Evolutionary conservation across 2,797 vertebrate species (phyloP).

Genomic region (Muraenolepis orangiensis): DNA sequence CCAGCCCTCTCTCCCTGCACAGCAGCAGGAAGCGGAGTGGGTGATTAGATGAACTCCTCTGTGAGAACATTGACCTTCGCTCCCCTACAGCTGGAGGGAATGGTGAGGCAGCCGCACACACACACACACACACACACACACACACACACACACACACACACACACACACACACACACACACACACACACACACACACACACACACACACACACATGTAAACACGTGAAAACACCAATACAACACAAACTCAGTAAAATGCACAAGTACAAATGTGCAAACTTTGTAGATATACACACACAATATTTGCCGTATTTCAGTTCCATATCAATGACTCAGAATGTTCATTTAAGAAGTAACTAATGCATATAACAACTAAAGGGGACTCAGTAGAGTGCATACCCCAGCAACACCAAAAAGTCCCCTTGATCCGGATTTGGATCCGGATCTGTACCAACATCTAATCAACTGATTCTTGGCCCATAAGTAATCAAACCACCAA

Average conservation of each 20-base stretch:
- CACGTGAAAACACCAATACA: conserved; percentile 4
- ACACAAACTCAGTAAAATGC: neutral
- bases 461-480: too few species aligned
- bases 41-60: conserved; percentile 87
- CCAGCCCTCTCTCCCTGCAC: conserved; percentile 35
- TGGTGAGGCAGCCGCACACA: conserved; percentile 37
- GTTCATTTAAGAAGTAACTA: too few species aligned
- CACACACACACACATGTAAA: conserved; percentile 11
- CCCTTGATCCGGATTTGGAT: too few species aligned
- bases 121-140: neutral
- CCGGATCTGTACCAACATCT: too few species aligned
- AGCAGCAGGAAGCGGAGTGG: conserved; percentile 84
- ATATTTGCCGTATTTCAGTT: neutral
- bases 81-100: conserved; percentile 76
- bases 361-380: too few species aligned
- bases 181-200: conserved; percentile 1
- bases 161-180: neutral
- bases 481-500: too few species aligned
- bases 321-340: neutral
- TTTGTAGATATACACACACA: neutral
- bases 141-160: neutral
- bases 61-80: conserved; percentile 69
- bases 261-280: neutral
- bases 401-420: too few species aligned
- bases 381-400: too few species aligned